Evolutionary conservation across 2,888 invertebrate species (phyloP), one percentile per base, ranked within the genome.

Genomic region (Autographa gamma): DNA sequence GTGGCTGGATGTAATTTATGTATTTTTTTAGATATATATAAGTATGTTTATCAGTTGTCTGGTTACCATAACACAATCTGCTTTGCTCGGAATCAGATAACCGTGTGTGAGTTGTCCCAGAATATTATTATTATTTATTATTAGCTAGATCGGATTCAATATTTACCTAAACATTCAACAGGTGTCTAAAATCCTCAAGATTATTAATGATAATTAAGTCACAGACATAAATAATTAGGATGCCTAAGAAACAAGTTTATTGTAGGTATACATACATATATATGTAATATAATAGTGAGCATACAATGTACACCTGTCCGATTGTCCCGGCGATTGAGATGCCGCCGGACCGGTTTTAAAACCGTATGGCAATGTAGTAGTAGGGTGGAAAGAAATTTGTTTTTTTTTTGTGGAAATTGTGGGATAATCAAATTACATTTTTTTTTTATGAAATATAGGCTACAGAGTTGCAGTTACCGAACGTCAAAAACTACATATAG

Each of bases 171-270:
- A n/a, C 38, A 48, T 4, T 0, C 48, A 48, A 48, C 48, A 48
- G 48, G 48, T 48, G 48, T 48, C 48, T 48, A 7, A 48, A 48
- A 48, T 48, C 48, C n/a, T 43, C 1, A 16, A 43, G 5, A 16
- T 6, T 6, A 6, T 8, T 34, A 11, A 38, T 38, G 11, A 38
- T n/a, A n/a, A 48, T 48, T 7, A 48, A 16, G n/a, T 48, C n/a
- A n/a, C 48, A 48, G 48, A 48, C 8, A 48, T 48, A 48, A 48
- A 48, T 48, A n/a, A 48, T 48, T 48, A 48, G 48, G 48, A 48
- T 48, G n/a, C 48, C 48, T 16, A 16, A 16, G 5, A 7, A 48
- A 48, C 48, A n/a, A n/a, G 48, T 48, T 48, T n/a, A n/a, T 6
- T n/a, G n/a, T 48, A 48, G 48, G 48, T n/a, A 43, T 16, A 43